Conservation (phyloP, 2,888 invertebrate species). For the Zootermopsis nevadensis region DNA sequence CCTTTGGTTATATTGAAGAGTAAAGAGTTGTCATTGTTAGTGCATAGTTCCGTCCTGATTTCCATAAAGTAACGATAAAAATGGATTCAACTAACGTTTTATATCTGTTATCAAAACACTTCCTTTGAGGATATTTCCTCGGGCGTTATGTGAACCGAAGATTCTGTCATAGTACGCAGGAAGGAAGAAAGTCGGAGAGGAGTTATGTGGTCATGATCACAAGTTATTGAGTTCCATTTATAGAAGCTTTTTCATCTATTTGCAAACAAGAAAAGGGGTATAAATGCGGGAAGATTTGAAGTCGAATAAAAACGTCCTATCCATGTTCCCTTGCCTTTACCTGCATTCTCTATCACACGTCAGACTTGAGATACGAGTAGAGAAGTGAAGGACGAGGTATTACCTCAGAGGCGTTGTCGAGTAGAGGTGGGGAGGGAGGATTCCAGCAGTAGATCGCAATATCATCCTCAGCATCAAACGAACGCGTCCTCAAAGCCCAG, state of each 20-base stretch:
- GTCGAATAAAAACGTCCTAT: background rate
- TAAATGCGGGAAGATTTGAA: background rate
- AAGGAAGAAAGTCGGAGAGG: background rate
- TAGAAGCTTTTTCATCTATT: slow-evolving; percentile 6
- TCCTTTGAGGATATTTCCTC: too few relatives aligned
- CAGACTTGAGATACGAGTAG: background rate
- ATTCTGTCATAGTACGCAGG: background rate
- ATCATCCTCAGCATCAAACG: background rate
- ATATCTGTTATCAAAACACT: too few relatives aligned
- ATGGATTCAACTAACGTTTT: too few relatives aligned
- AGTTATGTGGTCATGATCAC: slow-evolving; percentile 17
- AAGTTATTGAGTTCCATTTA: slow-evolving; percentile 27
- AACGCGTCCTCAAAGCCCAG: background rate
- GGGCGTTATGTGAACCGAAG: background rate
- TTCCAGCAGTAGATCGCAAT: background rate
- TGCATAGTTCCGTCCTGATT: too few relatives aligned
- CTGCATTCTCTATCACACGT: background rate
- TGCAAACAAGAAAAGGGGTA: slow-evolving; percentile 27
- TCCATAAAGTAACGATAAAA: too few relatives aligned
- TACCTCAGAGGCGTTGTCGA: slow-evolving; percentile 12
- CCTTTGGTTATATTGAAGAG: too few relatives aligned
- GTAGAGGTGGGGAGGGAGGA: background rate
- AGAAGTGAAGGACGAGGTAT: background rate
- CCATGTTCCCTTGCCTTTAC: background rate
- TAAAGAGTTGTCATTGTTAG: too few relatives aligned